These are phyloP conservation scores for Passer domesticus DNA, from an alignment of 2,113 vertebrate species.

Conservation along the genomic window DNA sequence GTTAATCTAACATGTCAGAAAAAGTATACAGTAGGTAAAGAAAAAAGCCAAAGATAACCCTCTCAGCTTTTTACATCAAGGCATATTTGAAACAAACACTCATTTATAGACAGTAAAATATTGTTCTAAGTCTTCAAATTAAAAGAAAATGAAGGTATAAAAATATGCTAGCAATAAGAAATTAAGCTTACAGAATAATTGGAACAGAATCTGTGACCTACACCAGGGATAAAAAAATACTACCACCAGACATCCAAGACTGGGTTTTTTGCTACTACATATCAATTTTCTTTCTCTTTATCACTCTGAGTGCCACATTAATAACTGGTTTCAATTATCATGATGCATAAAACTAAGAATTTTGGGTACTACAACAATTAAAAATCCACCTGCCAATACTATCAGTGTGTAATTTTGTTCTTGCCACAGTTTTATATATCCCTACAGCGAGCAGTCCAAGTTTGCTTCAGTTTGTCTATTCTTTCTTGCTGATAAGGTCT, in stretches of 20 bases:
- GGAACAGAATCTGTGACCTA: not conserved
- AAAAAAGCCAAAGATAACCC: slow-evolving; percentile 43
- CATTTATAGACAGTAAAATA: slow-evolving; percentile 13
- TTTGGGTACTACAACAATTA: not conserved
- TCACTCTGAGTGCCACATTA: not conserved
- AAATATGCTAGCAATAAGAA: slow-evolving; percentile 18
- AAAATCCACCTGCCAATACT: not conserved
- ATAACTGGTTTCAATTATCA: not conserved
- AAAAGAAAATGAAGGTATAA: slow-evolving; percentile 21
- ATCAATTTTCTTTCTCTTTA: slow-evolving; percentile 1
- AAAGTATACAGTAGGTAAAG: slow-evolving; percentile 62
- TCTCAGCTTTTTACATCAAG: slow-evolving; percentile 42
- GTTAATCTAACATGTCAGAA: slow-evolving; percentile 80
- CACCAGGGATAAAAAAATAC: not conserved
- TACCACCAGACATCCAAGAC: not conserved
- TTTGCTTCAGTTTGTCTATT: not conserved
- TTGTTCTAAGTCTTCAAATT: slow-evolving; percentile 20
- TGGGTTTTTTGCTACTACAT: not conserved
- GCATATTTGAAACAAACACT: slow-evolving; percentile 17
- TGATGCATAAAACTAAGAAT: not conserved
- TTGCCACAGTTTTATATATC: not conserved
- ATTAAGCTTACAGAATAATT: not conserved
- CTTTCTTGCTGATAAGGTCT: not conserved
- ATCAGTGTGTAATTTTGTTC: not conserved
- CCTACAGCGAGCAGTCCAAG: not conserved